Evolutionary conservation across 2,888 invertebrate species (phyloP).

Genomic region (Fissipunctia ypsillon): DNA sequence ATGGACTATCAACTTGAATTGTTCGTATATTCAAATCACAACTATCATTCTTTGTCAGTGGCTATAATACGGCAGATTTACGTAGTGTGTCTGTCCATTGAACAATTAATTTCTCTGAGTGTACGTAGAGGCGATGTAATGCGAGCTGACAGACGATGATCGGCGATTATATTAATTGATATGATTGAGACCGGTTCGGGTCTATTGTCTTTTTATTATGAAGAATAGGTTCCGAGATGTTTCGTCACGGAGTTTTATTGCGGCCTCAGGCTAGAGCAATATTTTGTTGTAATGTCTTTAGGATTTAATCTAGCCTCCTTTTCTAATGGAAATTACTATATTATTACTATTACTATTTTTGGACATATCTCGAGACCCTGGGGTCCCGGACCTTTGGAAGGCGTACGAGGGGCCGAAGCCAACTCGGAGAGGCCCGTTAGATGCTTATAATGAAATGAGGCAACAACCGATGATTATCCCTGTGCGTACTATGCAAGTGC

Average conservation of each 20-base stretch:
- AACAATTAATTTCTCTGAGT: not conserved
- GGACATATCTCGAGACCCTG: too few relatives aligned
- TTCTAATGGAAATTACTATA: too few relatives aligned
- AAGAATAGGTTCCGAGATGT: conserved; percentile 26
- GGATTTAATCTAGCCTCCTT: not conserved
- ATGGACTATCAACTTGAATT: not conserved
- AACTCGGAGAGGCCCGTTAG: too few relatives aligned
- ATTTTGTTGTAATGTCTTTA: conserved; percentile 2
- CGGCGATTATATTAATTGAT: conserved; percentile 53
- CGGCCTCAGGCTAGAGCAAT: not conserved
- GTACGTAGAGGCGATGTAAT: conserved; percentile 21
- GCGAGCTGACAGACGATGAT: conserved; percentile 40
- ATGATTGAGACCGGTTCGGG: conserved; percentile 34
- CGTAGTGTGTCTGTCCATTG: too few relatives aligned
- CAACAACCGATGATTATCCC: too few relatives aligned
- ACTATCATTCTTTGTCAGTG: not conserved
- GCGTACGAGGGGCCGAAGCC: too few relatives aligned
- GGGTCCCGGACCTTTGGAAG: too few relatives aligned
- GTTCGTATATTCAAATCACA: not conserved
- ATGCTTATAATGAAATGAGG: too few relatives aligned
- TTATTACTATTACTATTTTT: too few relatives aligned
- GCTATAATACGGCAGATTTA: too few relatives aligned
- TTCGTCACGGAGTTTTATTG: conserved; percentile 20
- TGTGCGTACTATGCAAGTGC: too few relatives aligned
- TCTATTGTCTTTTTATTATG: conserved; percentile 54